phyloP scores from a whole-genome alignment of 2,888 invertebrate species.

The Bombylius discolor region DNA sequence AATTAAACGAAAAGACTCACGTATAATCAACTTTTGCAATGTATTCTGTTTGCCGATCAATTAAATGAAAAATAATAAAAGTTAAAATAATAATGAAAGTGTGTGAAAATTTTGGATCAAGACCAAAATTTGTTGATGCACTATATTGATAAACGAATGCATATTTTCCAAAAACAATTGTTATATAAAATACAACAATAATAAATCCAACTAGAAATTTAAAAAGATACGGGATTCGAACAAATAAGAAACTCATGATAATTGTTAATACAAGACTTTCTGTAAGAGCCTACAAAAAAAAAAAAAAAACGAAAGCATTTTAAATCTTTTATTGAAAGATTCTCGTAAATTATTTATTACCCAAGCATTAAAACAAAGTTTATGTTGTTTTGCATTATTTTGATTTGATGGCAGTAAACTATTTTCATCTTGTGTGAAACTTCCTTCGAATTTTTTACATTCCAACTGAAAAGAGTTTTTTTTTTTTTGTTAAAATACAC shows the following conservation, averaged over 20 bases:
- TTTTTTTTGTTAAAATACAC: too few species aligned
- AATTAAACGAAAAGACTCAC: constrained; percentile 28
- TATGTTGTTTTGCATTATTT: constrained; percentile 10
- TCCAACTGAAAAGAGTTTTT: constrained; percentile 17
- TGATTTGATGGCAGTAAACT: constrained; percentile 1
- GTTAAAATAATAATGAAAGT: constrained; percentile 60
- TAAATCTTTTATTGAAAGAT: background rate
- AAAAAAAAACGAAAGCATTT: background rate
- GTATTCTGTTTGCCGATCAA: constrained; percentile 82
- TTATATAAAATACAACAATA: constrained; percentile 52
- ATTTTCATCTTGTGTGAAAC: background rate
- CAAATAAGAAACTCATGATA: constrained; percentile 64
- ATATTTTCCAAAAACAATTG: constrained; percentile 52
- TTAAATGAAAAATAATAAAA: constrained; percentile 63
- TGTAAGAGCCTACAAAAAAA: constrained; percentile 35
- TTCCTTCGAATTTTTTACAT: constrained; percentile 15
- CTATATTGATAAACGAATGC: constrained; percentile 43
- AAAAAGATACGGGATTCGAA: constrained; percentile 69
- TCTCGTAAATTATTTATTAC: constrained; percentile 17
- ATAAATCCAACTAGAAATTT: constrained; percentile 59
- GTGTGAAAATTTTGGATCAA: constrained; percentile 58
- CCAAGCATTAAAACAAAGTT: constrained; percentile 33
- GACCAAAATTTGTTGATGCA: constrained; percentile 54
- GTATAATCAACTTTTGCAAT: constrained; percentile 76
- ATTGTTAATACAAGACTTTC: constrained; percentile 44